Evolutionary conservation across 2,797 vertebrate species (phyloP).

Genomic region (Percopsis omiscomaycus): DNA sequence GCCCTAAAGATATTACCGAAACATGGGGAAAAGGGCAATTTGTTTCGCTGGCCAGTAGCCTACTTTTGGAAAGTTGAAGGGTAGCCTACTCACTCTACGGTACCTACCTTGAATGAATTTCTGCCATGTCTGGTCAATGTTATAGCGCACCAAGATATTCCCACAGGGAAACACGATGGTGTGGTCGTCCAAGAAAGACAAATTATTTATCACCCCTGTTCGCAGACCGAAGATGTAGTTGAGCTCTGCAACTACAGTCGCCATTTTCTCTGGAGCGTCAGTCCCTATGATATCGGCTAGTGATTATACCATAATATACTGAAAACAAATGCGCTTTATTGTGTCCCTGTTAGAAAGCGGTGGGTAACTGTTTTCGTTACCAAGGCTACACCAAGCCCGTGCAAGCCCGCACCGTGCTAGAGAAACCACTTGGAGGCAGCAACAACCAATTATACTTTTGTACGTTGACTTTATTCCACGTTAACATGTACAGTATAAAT

Average conservation of each 20-base stretch:
- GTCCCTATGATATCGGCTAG: neutral
- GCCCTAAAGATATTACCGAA: no score
- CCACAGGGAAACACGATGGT: conserved; percentile 86
- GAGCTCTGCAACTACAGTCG: conserved; percentile 71
- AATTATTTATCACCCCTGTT: conserved; percentile 79
- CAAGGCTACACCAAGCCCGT: conserved; percentile 28
- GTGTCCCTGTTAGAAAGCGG: neutral
- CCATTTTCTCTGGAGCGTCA: conserved; percentile 58
- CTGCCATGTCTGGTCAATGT: conserved; percentile 83
- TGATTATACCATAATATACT: neutral
- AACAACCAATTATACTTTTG: neutral
- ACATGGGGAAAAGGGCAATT: no score
- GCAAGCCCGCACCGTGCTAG: neutral
- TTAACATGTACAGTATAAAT: no score
- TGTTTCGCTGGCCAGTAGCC: no score
- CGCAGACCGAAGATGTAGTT: conserved; percentile 85
- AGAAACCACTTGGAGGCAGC: neutral
- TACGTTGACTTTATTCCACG: no score
- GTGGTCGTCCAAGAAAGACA: conserved; percentile 87
- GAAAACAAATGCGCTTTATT: neutral
- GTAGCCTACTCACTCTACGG: no score
- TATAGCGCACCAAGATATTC: conserved; percentile 85
- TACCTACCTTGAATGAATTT: conserved; percentile 86
- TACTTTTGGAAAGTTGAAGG: no score
- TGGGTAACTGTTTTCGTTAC: conserved; percentile 8